Evolutionary conservation across 2,113 vertebrate genomes (phyloP), one percentile per base, ranked within the genome.

Genomic region (Colius striatus): DNA sequence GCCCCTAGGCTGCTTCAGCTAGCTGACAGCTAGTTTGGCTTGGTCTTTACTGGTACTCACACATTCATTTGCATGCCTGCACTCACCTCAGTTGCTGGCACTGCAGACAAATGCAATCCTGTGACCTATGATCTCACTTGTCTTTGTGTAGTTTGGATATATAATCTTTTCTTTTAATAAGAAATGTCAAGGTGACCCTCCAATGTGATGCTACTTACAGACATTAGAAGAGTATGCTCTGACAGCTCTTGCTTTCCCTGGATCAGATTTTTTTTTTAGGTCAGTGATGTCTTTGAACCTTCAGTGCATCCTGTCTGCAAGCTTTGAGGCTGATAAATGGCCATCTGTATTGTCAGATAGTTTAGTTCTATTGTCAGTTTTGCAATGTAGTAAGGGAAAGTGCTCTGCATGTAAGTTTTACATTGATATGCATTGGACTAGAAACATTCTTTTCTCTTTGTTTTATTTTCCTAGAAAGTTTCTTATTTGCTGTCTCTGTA

Each of bases 331-430:
- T 91, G 71, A 80, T 82, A 71, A 94, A 66, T 83, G 90, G 55
- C 71, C 1, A 0, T 67, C 78, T 58, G 34, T 86, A 50, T 84
- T 94, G 91, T 92, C 91, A 95, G 66, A 26, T 54, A 65, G 60
- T 87, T 78, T 29, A 38, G 30, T 79, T 73, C 63, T 79, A 1
- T 62, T 91, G 93, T 90, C 93, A 92, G 82, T 71, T 92, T 88
- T 91, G 71, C 75, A 77, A 2, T 95, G 70, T 67, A 66, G 62
- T 74, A 34, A 54, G 47, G 58, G 55, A 92, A 73, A 50, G 61
- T 84, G 81, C 55, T 94, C 80, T 87, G 89, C 91, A 51, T 92
- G 10, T 61, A 50, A 78, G 80, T 92, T 89, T 87, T 78, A 34
- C 62, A 89, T 92, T 51, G 18, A 20, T 87, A 65, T 0, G 16